Evolutionary conservation across 2,888 invertebrate genomes (phyloP).

Genomic region (Ormyrus labotus): DNA sequence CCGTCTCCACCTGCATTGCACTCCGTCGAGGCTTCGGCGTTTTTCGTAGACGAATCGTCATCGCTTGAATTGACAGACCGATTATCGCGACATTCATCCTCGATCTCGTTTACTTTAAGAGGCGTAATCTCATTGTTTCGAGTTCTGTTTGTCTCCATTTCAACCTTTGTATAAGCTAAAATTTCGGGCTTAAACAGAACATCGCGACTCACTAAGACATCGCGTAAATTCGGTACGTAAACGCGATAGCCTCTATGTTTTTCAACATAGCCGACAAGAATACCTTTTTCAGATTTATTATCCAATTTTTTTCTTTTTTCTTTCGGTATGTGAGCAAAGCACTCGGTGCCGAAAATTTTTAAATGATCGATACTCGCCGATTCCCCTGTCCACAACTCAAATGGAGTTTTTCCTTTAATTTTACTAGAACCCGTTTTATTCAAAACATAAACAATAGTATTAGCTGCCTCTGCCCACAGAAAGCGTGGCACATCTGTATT

Average conservation of each 20-base stretch:
- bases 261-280: constrained; percentile 42
- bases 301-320: constrained; percentile 45
- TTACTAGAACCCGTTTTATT: constrained; percentile 55
- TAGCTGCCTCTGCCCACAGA: constrained; percentile 57
- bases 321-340: constrained; percentile 48
- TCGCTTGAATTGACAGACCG: no score
- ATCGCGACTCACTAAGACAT: no score
- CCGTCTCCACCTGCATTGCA: no score
- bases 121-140: no score
- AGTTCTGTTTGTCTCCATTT: no score
- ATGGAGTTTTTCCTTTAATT: constrained; percentile 46
- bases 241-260: constrained; percentile 39
- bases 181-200: constrained; percentile 33
- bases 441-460: constrained; percentile 51
- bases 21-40: no score
- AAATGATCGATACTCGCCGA: constrained; percentile 35
- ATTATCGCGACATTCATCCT: no score
- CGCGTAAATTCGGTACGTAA: constrained; percentile 25
- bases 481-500: constrained; percentile 50
- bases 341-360: constrained; percentile 54
- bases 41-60: no score
- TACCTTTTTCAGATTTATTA: constrained; percentile 33
- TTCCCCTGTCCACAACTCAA: constrained; percentile 54
- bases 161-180: no score
- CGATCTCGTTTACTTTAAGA: no score